phyloP scores from a whole-genome alignment of 2,113 vertebrate species.

The Microtus richardsoni region DNA sequence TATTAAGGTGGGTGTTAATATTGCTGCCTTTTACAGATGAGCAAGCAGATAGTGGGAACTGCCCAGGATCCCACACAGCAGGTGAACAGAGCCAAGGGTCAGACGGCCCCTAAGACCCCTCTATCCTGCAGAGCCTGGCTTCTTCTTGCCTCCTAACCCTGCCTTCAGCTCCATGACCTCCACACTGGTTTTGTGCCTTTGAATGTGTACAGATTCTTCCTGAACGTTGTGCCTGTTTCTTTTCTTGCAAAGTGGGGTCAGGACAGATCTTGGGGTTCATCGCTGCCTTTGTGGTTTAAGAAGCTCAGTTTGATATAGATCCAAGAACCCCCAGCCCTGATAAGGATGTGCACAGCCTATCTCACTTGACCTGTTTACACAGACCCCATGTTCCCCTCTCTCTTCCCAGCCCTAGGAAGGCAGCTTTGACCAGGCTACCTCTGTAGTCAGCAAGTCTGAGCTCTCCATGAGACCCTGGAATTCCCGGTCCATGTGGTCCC shows the following conservation, averaged over 20 bases:
- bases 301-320: background rate
- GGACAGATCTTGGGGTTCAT: background rate
- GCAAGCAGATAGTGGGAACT: background rate
- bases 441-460: accelerated
- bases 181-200: background rate
- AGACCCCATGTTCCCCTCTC: accelerated
- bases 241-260: background rate
- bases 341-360: background rate
- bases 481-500: background rate
- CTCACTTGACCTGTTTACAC: background rate
- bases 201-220: too few species aligned
- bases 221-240: background rate
- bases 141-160: background rate
- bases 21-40: background rate
- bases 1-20: accelerated
- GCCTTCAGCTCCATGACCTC: accelerated
- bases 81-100: background rate
- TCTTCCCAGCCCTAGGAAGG: background rate
- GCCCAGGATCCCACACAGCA: accelerated
- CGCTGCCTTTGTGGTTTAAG: background rate
- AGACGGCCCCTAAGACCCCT: accelerated
- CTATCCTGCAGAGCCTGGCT: background rate
- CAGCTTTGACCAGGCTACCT: background rate
- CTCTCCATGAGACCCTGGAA: background rate
- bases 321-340: background rate